These are phyloP conservation scores for Microtus richardsoni DNA, from an alignment of 2,113 vertebrate species.

Conservation along the genomic window DNA sequence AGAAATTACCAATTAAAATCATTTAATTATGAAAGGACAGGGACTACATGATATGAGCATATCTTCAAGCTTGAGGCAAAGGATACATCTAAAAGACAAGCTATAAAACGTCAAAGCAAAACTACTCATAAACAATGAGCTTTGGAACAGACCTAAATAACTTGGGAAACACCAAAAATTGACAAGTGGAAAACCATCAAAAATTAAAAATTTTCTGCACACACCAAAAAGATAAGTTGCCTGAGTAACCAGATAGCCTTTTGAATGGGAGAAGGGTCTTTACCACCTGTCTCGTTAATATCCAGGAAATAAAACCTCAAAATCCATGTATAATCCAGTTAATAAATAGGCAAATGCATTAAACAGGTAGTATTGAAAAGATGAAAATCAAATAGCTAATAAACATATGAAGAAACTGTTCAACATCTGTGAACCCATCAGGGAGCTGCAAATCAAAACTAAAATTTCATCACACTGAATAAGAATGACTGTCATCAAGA, in stretches of 20 bases:
- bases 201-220: neutral
- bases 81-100: neutral
- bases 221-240: neutral
- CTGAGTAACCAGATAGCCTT: too few relatives aligned
- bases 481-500: neutral
- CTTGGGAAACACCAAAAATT: neutral
- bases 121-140: neutral
- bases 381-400: neutral
- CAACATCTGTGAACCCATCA: neutral
- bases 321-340: neutral
- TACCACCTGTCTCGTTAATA: neutral
- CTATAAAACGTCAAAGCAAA: neutral
- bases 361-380: neutral
- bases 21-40: neutral
- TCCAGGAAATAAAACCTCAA: neutral
- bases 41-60: neutral
- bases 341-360: neutral
- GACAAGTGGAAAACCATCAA: neutral
- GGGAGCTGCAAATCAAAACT: neutral
- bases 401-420: neutral
- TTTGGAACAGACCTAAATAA: neutral
- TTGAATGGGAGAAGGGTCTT: neutral
- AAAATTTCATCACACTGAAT: neutral
- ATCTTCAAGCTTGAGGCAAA: neutral
- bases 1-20: neutral